Evolutionary conservation across 2,113 vertebrate genomes (phyloP), one percentile per base, ranked within the genome.

Genomic region (Macaca mulatta): DNA sequence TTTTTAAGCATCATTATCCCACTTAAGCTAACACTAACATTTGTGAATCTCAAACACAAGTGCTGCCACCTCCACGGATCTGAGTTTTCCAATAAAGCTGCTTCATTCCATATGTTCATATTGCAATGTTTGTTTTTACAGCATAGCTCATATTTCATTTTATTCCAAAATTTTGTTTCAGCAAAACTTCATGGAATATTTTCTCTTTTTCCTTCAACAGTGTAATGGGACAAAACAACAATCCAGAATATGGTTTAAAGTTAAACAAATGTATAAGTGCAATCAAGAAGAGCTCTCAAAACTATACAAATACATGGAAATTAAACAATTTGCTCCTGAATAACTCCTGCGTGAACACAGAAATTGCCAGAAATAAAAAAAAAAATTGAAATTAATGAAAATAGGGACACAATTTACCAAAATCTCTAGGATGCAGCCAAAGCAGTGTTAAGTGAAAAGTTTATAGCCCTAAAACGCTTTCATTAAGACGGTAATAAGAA

Each of bases 141-240:
- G 81, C 3, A 80, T 2, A 90, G 78, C 20, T 95, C 38, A 89
- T 0, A 1, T 81, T 96, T 70, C 43, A 70, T 90, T 35, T 40
- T 86, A 77, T 64, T 59, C 86, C 94, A 85, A 38, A 61, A 89
- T 75, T 97, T 35, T 18, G 52, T 69, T 87, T 96, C 48, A 97
- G 93, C 70, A 94, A 13, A 9, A 0, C 0, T 88, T 84, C 1
- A 67, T 75, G 16, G 16, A 81, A 43, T 67, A 79, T 74, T 85
- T 97, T 95, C 57, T 40, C 43, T 88, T 92, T 84, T 77, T 50
- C 70, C 27, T 50, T 80, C 38, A 70, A 83, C 22, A 78, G 23
- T 67, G 5, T 81, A 59, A 72, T 50, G 55, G 14, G 86, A 43
- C 30, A 93, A 94, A 95, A 40, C 17, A 94, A 86, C 10, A 61